phyloP scores from a whole-genome alignment of 2,888 invertebrate genomes.

The Parelbella ahira region DNA sequence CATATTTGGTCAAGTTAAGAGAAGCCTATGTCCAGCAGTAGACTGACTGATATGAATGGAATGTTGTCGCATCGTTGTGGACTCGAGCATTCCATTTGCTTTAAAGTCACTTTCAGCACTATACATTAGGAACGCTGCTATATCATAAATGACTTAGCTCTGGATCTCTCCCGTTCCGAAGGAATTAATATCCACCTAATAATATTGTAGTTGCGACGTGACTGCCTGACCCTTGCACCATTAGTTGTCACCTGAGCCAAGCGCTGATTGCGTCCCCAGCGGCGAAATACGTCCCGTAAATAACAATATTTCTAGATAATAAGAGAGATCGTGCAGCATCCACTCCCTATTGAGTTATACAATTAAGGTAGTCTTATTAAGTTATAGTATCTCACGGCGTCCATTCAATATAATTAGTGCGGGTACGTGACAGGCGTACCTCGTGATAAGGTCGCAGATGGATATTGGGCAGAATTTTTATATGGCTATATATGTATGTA shows the following conservation, averaged over 20 bases:
- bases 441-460: conserved; percentile 1
- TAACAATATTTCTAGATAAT: conserved; percentile 24
- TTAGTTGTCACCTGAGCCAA: conserved; percentile 20
- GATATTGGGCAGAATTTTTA: too few relatives aligned
- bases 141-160: too few relatives aligned
- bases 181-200: not conserved
- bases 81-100: too few relatives aligned
- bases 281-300: conserved; percentile 18
- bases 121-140: too few relatives aligned
- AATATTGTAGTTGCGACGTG: conserved; percentile 3
- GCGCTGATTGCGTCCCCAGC: conserved; percentile 11
- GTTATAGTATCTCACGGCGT: conserved; percentile 23
- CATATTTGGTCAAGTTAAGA: too few relatives aligned
- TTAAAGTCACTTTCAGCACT: too few relatives aligned
- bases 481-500: too few relatives aligned
- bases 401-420: conserved; percentile 24
- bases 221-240: conserved; percentile 14
- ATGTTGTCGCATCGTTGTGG: too few relatives aligned
- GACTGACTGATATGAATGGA: too few relatives aligned
- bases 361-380: conserved; percentile 24
- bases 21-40: too few relatives aligned
- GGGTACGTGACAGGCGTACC: conserved; percentile 18
- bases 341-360: conserved; percentile 25
- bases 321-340: conserved; percentile 24
- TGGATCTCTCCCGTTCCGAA: too few relatives aligned